phyloP scores from a whole-genome alignment of 2,888 invertebrate species.

The Aelia acuminata region DNA sequence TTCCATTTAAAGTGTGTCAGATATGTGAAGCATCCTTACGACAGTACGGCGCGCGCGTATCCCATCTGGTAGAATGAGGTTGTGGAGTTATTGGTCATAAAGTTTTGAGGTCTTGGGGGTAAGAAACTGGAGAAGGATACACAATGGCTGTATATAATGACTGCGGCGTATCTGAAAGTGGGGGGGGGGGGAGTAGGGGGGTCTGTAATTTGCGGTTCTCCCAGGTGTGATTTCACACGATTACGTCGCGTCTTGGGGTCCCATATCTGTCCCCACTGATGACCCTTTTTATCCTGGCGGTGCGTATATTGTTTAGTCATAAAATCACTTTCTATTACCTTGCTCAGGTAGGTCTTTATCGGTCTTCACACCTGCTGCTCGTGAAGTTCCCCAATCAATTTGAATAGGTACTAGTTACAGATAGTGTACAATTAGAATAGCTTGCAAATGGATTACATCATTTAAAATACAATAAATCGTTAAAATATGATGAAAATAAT shows the following conservation, averaged over 20 bases:
- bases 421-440: no score
- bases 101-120: neutral
- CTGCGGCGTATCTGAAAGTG: neutral
- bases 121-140: neutral
- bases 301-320: neutral
- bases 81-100: neutral
- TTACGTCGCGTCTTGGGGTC: conserved; percentile 22
- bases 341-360: neutral
- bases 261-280: neutral
- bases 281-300: conserved; percentile 14
- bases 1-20: neutral
- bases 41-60: neutral
- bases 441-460: no score
- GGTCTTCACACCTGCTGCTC: neutral
- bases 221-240: neutral
- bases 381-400: neutral
- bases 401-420: neutral
- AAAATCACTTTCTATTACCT: neutral
- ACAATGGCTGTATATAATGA: neutral
- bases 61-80: neutral
- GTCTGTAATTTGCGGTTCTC: conserved; percentile 30
- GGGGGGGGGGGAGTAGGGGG: neutral
- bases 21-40: neutral
- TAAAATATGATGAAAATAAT: no score
- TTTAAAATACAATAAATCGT: no score